Conservation (phyloP, 2,888 invertebrate species). For the Eubasilissa splendida region DNA sequence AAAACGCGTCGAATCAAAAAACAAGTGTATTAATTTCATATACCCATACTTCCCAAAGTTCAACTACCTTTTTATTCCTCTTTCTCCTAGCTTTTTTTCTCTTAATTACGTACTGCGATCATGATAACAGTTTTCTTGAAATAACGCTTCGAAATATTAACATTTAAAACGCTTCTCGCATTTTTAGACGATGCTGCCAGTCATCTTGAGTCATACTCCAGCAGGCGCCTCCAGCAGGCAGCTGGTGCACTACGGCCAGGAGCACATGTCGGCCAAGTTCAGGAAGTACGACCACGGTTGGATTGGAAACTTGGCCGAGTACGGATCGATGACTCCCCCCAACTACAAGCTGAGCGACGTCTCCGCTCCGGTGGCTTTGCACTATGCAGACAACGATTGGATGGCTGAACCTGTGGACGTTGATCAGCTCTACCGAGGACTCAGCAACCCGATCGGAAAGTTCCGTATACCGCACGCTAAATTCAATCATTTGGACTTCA, state of each 20-base stretch:
- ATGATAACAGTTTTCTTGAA: too few species aligned
- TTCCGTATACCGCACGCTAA: slow-evolving; percentile 67
- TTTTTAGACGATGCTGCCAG: slow-evolving; percentile 70
- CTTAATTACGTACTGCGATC: too few species aligned
- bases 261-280: slow-evolving; percentile 69
- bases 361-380: slow-evolving; percentile 68
- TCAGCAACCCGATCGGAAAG: slow-evolving; percentile 68
- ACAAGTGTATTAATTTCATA: too few species aligned
- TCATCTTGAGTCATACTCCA: slow-evolving; percentile 70
- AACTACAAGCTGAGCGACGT: slow-evolving; percentile 69
- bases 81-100: background rate
- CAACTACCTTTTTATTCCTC: too few species aligned
- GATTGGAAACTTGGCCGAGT: slow-evolving; percentile 65
- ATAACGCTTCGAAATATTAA: too few species aligned
- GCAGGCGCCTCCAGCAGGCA: slow-evolving; percentile 71
- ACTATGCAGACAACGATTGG: slow-evolving; percentile 72
- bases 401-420: slow-evolving; percentile 70
- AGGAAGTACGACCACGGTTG: slow-evolving; percentile 70
- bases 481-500: slow-evolving; percentile 75
- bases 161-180: background rate
- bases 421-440: slow-evolving; percentile 64
- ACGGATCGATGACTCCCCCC: slow-evolving; percentile 71
- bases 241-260: slow-evolving; percentile 71
- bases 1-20: too few species aligned
- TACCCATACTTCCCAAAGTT: too few species aligned